Conservation (phyloP, 2,888 invertebrate genomes). For the Seladonia tumulorum region DNA sequence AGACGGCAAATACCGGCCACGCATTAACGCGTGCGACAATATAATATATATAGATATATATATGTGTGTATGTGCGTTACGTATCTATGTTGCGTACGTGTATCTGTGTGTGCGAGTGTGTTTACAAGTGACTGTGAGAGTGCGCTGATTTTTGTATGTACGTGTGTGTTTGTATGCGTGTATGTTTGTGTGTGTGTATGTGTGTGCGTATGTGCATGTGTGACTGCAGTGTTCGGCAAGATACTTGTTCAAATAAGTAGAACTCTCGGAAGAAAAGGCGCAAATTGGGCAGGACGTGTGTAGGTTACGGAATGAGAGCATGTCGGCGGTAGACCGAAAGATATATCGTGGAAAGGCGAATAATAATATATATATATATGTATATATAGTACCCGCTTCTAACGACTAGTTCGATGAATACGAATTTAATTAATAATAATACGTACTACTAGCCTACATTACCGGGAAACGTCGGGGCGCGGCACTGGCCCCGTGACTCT, state of each 20-base stretch:
- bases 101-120: constrained; percentile 37
- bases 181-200: constrained; percentile 13
- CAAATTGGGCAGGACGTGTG: constrained; percentile 71
- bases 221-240: constrained; percentile 17
- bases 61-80: constrained; percentile 16
- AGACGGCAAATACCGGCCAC: constrained; percentile 76
- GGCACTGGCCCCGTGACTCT: neutral
- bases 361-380: constrained; percentile 72
- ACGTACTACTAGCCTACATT: constrained; percentile 80
- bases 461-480: constrained; percentile 47
- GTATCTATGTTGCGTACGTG: neutral
- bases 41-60: constrained; percentile 71
- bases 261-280: constrained; percentile 76
- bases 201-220: constrained; percentile 9
- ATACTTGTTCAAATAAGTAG: constrained; percentile 71
- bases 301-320: constrained; percentile 72
- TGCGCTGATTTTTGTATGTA: constrained; percentile 18
- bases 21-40: constrained; percentile 74
- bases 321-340: constrained; percentile 75
- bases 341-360: constrained; percentile 74
- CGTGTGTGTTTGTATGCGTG: neutral
- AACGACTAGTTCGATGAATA: constrained; percentile 79
- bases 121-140: constrained; percentile 33
- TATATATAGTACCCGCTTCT: constrained; percentile 76
- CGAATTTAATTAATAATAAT: constrained; percentile 75